These are phyloP conservation scores for Apostichopus japonicus DNA, from an alignment of 35 echinoderm and acorn worm species.

Conservation along the genomic window DNA sequence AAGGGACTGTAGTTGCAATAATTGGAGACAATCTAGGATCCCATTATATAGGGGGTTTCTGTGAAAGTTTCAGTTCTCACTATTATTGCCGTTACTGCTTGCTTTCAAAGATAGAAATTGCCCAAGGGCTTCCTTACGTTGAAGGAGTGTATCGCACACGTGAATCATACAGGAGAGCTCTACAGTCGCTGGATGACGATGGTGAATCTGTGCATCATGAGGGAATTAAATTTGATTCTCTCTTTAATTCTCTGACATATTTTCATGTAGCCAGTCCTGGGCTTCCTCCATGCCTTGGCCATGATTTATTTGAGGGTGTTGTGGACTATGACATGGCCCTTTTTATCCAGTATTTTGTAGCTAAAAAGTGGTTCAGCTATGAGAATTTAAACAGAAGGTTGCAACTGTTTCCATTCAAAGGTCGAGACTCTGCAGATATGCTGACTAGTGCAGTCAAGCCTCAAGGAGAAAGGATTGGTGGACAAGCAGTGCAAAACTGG, in stretches of 20 bases:
- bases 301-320: constrained; percentile 85
- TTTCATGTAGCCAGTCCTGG: constrained; percentile 77
- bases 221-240: constrained; percentile 68
- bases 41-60: constrained; percentile 58
- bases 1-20: constrained; percentile 33
- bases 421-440: too few species aligned
- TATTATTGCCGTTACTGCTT: constrained; percentile 39
- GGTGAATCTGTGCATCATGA: neutral
- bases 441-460: too few species aligned
- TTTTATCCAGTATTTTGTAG: constrained; percentile 59
- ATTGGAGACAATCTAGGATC: constrained; percentile 54
- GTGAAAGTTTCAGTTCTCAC: constrained; percentile 37
- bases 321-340: constrained; percentile 70
- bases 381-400: neutral
- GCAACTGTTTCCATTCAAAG: too few species aligned
- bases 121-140: neutral
- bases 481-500: neutral
- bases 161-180: neutral
- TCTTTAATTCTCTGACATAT: constrained; percentile 63
- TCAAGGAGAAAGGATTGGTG: neutral
- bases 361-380: constrained; percentile 65
- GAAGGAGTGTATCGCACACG: neutral
- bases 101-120: neutral
- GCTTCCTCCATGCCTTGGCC: constrained; percentile 73
- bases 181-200: constrained; percentile 2